Evolutionary conservation across 2,113 vertebrate species (phyloP).

Genomic region (Chascanopsetta lugubris): DNA sequence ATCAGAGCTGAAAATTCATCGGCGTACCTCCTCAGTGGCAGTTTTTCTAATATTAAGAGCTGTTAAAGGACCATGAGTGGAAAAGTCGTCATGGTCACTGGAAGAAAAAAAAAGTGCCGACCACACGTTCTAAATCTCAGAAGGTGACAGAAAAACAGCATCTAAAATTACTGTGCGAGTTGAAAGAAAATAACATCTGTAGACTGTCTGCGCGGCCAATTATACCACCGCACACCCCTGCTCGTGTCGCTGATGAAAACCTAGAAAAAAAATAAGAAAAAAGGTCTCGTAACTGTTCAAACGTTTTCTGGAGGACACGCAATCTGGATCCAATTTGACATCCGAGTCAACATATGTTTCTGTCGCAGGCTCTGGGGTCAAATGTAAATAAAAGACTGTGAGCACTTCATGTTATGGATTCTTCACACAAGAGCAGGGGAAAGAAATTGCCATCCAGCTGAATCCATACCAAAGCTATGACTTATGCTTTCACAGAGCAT

Average conservation of each 20-base stretch:
- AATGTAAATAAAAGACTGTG: slow-evolving; percentile 66
- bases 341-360: slow-evolving; percentile 68
- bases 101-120: slow-evolving; percentile 19
- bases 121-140: slow-evolving; percentile 38
- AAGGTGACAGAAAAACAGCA: slow-evolving; percentile 65
- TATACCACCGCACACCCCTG: slow-evolving; percentile 66
- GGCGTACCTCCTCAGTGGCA: not conserved
- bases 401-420: slow-evolving; percentile 55
- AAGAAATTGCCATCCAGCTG: slow-evolving; percentile 18
- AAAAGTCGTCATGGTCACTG: slow-evolving; percentile 3
- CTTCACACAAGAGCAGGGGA: slow-evolving; percentile 49
- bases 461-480: slow-evolving; percentile 50
- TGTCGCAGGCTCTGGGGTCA: slow-evolving; percentile 60
- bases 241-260: slow-evolving; percentile 65
- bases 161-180: slow-evolving; percentile 64
- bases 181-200: slow-evolving; percentile 73
- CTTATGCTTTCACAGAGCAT: slow-evolving; percentile 6
- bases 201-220: slow-evolving; percentile 69
- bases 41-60: slow-evolving; percentile 12
- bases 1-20: slow-evolving; percentile 1
- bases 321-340: slow-evolving; percentile 77
- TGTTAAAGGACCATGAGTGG: slow-evolving; percentile 3
- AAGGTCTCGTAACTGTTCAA: slow-evolving; percentile 67
- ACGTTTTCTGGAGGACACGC: slow-evolving; percentile 56
- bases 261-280: slow-evolving; percentile 25